A percentile compares a stretch with the other conserved stretches of the same genome.
phyloP scores from a whole-genome alignment of 2,888 invertebrate genomes.

The Automeris io region DNA sequence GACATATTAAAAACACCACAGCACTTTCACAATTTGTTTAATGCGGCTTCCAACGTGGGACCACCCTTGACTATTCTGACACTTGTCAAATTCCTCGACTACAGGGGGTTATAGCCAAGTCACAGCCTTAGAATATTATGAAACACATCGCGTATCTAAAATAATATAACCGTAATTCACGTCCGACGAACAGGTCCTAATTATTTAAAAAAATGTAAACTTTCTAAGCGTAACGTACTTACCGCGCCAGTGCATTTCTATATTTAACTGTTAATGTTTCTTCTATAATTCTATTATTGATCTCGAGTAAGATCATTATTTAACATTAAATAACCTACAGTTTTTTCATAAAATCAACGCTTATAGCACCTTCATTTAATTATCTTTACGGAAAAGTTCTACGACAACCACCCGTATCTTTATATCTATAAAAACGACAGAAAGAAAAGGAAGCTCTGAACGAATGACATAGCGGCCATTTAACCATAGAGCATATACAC shows the following conservation, averaged over 20 bases:
- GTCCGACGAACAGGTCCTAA: conserved; percentile 40
- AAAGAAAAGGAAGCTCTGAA: conserved; percentile 64
- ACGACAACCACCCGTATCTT: conserved; percentile 66
- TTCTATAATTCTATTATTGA: conserved; percentile 99
- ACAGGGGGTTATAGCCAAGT: conserved; percentile 59
- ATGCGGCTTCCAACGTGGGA: conserved; percentile 66
- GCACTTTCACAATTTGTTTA: conserved; percentile 22
- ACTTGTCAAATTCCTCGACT: conserved; percentile 61
- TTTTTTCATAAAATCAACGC: conserved; percentile 74
- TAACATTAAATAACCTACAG: conserved; percentile 75
- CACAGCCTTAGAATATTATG: conserved; percentile 30
- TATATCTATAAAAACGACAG: conserved; percentile 63
- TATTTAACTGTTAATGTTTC: conserved; percentile 97
- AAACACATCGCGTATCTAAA: conserved; percentile 20
- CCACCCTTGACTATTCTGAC: conserved; percentile 68
- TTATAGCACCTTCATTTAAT: conserved; percentile 77
- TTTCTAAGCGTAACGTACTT: conserved; percentile 80
- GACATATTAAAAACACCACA: conserved; percentile 18
- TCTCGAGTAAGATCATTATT: conserved; percentile 97
- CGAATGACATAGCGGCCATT: conserved; percentile 61
- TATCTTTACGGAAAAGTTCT: conserved; percentile 65
- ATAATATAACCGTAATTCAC: conserved; percentile 23
- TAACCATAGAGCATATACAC: conserved; percentile 39
- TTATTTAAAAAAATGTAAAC: conserved; percentile 62
- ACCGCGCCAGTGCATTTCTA: conserved; percentile 97